Evolutionary conservation across 2,797 vertebrate species (phyloP), one percentile per base, ranked within the genome.

Genomic region (Megalops cyprinoides): DNA sequence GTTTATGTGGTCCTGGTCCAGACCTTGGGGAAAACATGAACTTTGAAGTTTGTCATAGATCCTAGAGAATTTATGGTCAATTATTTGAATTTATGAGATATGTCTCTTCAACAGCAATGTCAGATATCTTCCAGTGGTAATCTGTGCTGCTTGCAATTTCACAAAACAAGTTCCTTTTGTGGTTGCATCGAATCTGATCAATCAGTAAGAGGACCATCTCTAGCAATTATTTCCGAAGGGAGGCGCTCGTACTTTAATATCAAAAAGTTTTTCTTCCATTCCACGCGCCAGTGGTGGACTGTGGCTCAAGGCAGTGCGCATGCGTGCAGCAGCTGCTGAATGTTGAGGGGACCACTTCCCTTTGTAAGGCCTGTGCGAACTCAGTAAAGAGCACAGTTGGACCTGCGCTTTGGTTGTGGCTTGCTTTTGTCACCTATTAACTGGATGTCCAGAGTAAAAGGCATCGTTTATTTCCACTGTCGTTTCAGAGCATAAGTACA

Each of bases 331-430:
- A 31, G 44, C 34, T 37, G 9, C 7, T n/a, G 53, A 76, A 39
- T 20, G 75, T 37, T 53, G 73, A 44, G 74, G 60, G 58, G 73
- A 71, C 46, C 25, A 65, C 75, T 81, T 76, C 79, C 74, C 75
- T n/a, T 69, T 25, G 79, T 25, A 14, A 74, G 79, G 79, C 79
- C 79, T 81, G 46, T 62, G 79, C 46, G 34, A 81, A 67, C 44
- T 53, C 48, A n/a, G 12, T 18, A 4, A 46, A 46, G 44, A 49
- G 12, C 44, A 51, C 73, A n/a, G 25, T 74, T 12, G 46, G 46
- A 48, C 46, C 46, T 74, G 25, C 15, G 44, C 49, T 48, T 74
- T 48, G 46, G 49, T 51, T 48, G 44, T 74, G 46, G 73, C 0
- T 49, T 25, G 7, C 28, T 28, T 25, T 25, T 4, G 34, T 46